Base-by-base conservation (phyloP, 2,888 invertebrate species). In the Nomada fabriciana region DNA sequence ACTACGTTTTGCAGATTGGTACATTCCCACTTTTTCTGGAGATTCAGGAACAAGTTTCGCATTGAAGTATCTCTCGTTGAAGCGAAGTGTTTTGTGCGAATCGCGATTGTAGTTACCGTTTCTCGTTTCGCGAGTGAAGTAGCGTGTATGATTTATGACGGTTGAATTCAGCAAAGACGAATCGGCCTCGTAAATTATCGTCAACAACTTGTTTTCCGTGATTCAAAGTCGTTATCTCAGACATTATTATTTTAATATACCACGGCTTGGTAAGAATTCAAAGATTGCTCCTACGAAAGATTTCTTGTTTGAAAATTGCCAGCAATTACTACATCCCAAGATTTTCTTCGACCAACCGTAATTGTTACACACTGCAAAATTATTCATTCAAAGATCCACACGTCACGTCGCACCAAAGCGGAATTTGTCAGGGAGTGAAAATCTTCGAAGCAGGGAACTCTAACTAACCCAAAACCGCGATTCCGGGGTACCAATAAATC, bases 401-500 rank as follows among this genome's bases (percentile, higher is more conserved):
- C 4, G 9, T 36, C 36, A 9, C n/a, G n/a, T 5, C 25, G 23
- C 43, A 47, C 47, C 23, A 23, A 15, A 50, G 47, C 63, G 18
- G 18, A 15, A 15, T 59, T 25, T 69, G 55, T 69, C 43, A n/a
- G 18, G 18, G 47, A 13, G 57, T 23, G 18, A n/a, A 36, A 42
- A 20, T 15, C 29, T 42, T 55, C 36, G 36, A 20, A 53, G 53
- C 23, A n/a, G 18, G 55, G 5, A 68, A 68, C 57, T 11, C 57
- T 57, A 57, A 29, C 69, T 69, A 57, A 57, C 57, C 43, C 13
- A 9, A 57, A 69, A 57, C 69, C 57, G n/a, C 43, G 57, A n/a
- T 47, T 25, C 55, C 25, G 25, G 9, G 55, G 25, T 25, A 11
- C 2, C 47, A n/a, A 69, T 69, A 59, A 69, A 47, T 69, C 43